Base-by-base conservation (phyloP, 2,888 invertebrate genomes). In the Diarsia mendica region DNA sequence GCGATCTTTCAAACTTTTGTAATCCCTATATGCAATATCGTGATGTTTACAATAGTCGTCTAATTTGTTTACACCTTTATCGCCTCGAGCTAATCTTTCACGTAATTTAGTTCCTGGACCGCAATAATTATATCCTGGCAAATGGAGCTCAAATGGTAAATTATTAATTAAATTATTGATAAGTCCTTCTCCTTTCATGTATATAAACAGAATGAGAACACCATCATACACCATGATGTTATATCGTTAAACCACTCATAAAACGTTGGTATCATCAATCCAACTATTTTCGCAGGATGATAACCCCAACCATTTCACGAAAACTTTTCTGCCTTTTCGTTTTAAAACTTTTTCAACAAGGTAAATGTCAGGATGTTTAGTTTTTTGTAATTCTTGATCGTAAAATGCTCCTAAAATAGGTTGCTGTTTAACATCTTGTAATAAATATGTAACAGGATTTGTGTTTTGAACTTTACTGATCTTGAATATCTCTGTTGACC, bases 401-500 rank as follows among this genome's bases (percentile, higher is more conserved):
- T 61, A 61, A 61, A 61, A 61, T 39, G 61, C 61, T 61, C 61
- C 39, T 39, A 61, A 61, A n/a, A 61, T 61, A n/a, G 61, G 61
- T 39, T 39, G 61, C 39, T 61, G n/a, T 15, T 60, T 60, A 20
- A 28, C 39, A 69, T 84, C 85, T 76, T 83, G 44, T n/a, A 84
- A 46, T 33, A 77, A 58, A 51, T 84, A 85, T 3, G 81, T 82
- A 0, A 68, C 15, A n/a, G 87, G 84, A 44, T 39, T 68, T 13
- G 87, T 87, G 11, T 73, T 71, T 39, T 83, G 51, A 23, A 86
- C 44, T 69, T 80, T 74, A 6, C 15, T 51, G 23, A 86, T 77
- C 33, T 67, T 79, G 71, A 84, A 86, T 80, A 86, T 63, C 78
- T 86, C 87, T 15, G 85, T 77, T 1, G 80, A 78, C 83, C 85